These are phyloP conservation scores for Harpalus rufipes DNA, from an alignment of 2,888 invertebrate genomes.

Conservation along the genomic window DNA sequence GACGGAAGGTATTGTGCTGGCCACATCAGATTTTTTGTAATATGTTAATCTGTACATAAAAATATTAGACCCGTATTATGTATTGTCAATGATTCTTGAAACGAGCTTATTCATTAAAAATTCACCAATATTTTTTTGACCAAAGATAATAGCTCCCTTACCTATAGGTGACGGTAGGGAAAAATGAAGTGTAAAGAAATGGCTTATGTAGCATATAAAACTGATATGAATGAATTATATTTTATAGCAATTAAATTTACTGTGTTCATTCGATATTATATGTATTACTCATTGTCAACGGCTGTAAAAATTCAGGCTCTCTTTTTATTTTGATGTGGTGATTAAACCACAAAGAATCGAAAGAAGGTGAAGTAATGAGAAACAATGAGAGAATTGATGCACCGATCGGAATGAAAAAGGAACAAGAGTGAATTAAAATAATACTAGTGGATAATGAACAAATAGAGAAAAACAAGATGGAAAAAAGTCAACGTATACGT, in stretches of 20 bases:
- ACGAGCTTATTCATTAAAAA: too few relatives aligned
- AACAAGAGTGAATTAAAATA: constrained; percentile 25
- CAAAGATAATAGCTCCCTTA: too few relatives aligned
- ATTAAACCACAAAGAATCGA: constrained; percentile 48
- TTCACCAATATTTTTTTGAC: too few relatives aligned
- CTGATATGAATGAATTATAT: not conserved
- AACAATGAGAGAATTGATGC: constrained; percentile 57
- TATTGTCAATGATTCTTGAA: too few relatives aligned
- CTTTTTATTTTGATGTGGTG: constrained; percentile 35
- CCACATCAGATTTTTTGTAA: too few relatives aligned
- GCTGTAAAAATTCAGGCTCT: not conserved
- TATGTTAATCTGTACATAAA: too few relatives aligned
- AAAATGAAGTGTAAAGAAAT: too few relatives aligned
- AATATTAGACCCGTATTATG: too few relatives aligned
- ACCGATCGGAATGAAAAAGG: constrained; percentile 51
- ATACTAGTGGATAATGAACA: constrained; percentile 45
- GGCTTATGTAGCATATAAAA: not conserved
- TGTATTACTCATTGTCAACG: constrained; percentile 44
- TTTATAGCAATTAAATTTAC: constrained; percentile 18
- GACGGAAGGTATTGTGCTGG: too few relatives aligned
- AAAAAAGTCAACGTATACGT: constrained; percentile 1
- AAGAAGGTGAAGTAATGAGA: constrained; percentile 56
- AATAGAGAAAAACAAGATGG: constrained; percentile 45
- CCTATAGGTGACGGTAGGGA: too few relatives aligned
- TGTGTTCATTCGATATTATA: not conserved